Evolutionary conservation across 2,888 invertebrate species (phyloP), one percentile per base, ranked within the genome.

Genomic region (Tenodera sinensis): DNA sequence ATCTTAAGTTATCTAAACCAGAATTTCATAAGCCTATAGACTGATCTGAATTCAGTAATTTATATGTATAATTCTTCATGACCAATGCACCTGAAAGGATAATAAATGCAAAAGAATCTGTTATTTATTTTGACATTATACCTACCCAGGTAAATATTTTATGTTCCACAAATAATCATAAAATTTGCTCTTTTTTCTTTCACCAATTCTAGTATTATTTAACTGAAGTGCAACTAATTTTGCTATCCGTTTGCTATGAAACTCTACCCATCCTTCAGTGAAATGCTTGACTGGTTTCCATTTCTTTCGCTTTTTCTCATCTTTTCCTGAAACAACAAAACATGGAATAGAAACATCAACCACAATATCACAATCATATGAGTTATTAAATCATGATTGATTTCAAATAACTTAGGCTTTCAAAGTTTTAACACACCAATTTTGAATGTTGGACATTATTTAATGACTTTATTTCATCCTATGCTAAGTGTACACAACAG

Each of bases 211-310:
- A 88, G 95, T 96, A 92, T 97, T 98, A 92, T 99, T 99, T n/a
- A 99, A 93, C 87, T 95, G 93, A 1, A 93, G 93, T 0, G 98
- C 98, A n/a, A 98, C 97, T 92, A 95, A 94, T 93, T 98, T 99
- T 0, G 99, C 99, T 3, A 97, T 94, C 91, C 96, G 96, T 93
- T 98, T 98, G 91, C 97, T 96, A 92, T 97, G 95, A 93, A 98
- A 99, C 93, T 99, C 99, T 0, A 99, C 95, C 99, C 99, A 99
- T 2, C 99, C 99, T 95, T 99, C 99, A 0, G 96, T 96, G 91
- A 97, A 98, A 92, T 96, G 94, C 89, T 94, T 95, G 1, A 92
- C 93, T 88, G 93, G 93, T 91, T 91, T 94, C 90, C 95, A 95
- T 88, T 95, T 95, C 89, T 95, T 94, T 83, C 94, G 94, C 92